These are phyloP conservation scores for Oxytorus armatus DNA, from an alignment of 2,888 invertebrate species.

Conservation along the genomic window DNA sequence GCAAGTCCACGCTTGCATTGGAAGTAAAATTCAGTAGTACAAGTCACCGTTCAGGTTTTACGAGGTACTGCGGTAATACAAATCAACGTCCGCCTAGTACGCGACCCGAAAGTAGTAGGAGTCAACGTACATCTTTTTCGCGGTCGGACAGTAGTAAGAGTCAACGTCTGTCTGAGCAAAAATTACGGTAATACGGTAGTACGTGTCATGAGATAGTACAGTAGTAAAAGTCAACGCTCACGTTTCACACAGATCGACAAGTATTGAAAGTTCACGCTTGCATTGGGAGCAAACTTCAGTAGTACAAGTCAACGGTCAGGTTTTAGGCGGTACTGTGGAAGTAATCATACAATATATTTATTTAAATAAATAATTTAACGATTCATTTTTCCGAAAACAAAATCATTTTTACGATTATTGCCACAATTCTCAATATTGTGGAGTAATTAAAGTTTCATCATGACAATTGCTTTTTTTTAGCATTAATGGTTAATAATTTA, in stretches of 20 bases:
- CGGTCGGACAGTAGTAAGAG: not conserved
- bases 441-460: no score
- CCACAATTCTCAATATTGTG: no score
- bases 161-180: slow-evolving; percentile 13
- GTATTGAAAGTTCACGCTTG: slow-evolving; percentile 6
- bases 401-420: no score
- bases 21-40: slow-evolving; percentile 7
- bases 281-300: not conserved
- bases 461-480: no score
- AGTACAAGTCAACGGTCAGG: slow-evolving; percentile 11
- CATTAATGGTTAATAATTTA: no score
- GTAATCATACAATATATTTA: no score
- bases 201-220: not conserved
- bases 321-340: not conserved
- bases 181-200: not conserved
- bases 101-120: not conserved
- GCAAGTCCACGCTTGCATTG: slow-evolving; percentile 3
- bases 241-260: not conserved
- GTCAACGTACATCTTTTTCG: slow-evolving; percentile 5
- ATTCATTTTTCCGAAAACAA: no score
- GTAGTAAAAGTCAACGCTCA: slow-evolving; percentile 14
- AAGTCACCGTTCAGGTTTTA: not conserved
- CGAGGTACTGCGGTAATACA: not conserved
- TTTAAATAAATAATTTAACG: no score
- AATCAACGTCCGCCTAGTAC: slow-evolving; percentile 6